These are phyloP conservation scores for Sinohyriopsis cumingii DNA, from an alignment of 2,888 invertebrate species.

Conservation along the genomic window DNA sequence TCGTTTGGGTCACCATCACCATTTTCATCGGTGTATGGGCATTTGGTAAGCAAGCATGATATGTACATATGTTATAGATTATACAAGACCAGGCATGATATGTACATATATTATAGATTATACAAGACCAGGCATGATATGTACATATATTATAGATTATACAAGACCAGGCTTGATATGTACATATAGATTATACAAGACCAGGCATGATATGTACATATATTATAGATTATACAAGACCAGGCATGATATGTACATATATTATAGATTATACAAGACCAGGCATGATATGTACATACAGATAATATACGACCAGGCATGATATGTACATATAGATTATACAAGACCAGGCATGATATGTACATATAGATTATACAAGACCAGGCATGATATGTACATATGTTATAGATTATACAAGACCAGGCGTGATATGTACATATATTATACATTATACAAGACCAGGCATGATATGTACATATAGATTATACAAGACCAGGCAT, in stretches of 20 bases:
- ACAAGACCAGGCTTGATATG: neutral
- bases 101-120: too few species aligned
- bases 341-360: neutral
- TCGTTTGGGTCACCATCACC: slow-evolving; percentile 90
- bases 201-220: neutral
- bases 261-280: neutral
- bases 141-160: neutral
- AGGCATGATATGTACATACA: too few species aligned
- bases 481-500: neutral
- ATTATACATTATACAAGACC: neutral
- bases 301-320: neutral
- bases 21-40: slow-evolving; percentile 81
- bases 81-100: neutral
- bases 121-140: too few species aligned
- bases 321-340: neutral
- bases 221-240: neutral
- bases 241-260: too few species aligned
- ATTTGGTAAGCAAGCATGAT: slow-evolving; percentile 72
- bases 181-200: neutral
- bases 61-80: neutral
- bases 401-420: neutral
- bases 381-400: too few species aligned
- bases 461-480: neutral
- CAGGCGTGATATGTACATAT: too few species aligned
- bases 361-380: neutral